Conservation (phyloP, 2,888 invertebrate genomes). For the Villa cingulata region DNA sequence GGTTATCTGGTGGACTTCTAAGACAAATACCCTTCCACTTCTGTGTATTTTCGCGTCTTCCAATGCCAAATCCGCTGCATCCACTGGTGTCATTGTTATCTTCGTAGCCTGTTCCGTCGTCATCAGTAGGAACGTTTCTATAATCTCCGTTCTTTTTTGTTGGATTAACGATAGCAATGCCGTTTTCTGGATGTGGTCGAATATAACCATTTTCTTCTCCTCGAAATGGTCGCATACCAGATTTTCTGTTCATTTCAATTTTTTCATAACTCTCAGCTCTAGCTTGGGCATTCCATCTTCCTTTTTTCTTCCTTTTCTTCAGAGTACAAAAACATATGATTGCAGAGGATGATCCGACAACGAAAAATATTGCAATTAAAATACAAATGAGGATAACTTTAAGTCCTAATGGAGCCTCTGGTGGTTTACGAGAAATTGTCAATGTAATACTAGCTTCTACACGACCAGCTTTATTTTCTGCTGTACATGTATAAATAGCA, state of each 20-base stretch:
- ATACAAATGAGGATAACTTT: conserved; percentile 53
- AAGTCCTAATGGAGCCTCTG: conserved; percentile 44
- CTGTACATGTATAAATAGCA: conserved; percentile 61
- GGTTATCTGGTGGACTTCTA: neutral
- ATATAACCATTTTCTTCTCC: conserved; percentile 17
- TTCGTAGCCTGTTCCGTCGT: conserved; percentile 48
- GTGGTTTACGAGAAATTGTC: conserved; percentile 51
- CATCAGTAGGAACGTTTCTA: conserved; percentile 56
- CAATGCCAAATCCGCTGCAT: conserved; percentile 23
- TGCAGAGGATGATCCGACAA: conserved; percentile 51
- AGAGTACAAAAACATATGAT: conserved; percentile 48
- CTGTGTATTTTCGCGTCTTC: conserved; percentile 24
- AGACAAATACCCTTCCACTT: conserved; percentile 24
- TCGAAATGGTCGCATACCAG: conserved; percentile 21
- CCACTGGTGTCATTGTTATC: conserved; percentile 30
- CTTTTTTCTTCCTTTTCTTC: conserved; percentile 45
- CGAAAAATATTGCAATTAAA: conserved; percentile 53
- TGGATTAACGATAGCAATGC: conserved; percentile 35
- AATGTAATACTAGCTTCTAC: conserved; percentile 61
- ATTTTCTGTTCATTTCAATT: conserved; percentile 56
- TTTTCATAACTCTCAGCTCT: conserved; percentile 60
- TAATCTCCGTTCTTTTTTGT: conserved; percentile 52
- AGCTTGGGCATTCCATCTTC: conserved; percentile 36
- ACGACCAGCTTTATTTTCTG: conserved; percentile 68
- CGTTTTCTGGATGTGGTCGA: conserved; percentile 17